phyloP scores from a whole-genome alignment of 1,140 invertebrate species.

The Arctopsyche grandis region DNA sequence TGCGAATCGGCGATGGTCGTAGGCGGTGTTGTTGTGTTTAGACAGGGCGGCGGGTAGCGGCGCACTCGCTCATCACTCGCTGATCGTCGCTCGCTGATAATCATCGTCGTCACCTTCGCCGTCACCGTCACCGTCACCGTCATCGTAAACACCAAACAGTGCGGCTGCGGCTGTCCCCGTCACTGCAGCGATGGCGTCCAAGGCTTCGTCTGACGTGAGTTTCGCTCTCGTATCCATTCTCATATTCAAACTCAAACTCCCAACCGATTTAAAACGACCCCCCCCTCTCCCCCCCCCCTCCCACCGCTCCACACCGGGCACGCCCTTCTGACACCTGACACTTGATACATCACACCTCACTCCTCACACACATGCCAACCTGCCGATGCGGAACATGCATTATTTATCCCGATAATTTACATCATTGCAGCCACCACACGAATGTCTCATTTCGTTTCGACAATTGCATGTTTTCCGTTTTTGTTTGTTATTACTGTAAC shows the following conservation, averaged over 20 bases:
- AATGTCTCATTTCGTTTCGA: too few relatives aligned
- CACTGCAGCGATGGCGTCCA: constrained; percentile 52
- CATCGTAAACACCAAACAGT: constrained; percentile 31
- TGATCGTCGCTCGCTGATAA: too few relatives aligned
- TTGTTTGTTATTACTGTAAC: too few relatives aligned
- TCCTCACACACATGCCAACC: background rate
- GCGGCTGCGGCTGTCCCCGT: too few relatives aligned
- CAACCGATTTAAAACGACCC: too few relatives aligned
- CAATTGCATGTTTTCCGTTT: too few relatives aligned
- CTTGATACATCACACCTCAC: constrained; percentile 16
- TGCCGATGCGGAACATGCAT: too few relatives aligned
- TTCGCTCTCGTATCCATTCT: background rate
- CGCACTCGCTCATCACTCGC: background rate
- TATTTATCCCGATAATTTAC: too few relatives aligned
- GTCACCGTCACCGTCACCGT: background rate
- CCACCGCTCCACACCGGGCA: background rate
- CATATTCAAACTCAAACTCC: too few relatives aligned
- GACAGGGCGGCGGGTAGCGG: background rate
- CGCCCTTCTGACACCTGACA: constrained; percentile 32
- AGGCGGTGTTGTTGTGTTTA: background rate
- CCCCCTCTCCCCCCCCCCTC: background rate
- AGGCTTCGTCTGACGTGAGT: constrained; percentile 52
- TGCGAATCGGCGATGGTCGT: background rate
- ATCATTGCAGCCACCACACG: too few relatives aligned
- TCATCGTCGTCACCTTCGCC: background rate